Evolutionary conservation across 2,888 invertebrate species (phyloP).

Genomic region (Aricia artaxerxes): DNA sequence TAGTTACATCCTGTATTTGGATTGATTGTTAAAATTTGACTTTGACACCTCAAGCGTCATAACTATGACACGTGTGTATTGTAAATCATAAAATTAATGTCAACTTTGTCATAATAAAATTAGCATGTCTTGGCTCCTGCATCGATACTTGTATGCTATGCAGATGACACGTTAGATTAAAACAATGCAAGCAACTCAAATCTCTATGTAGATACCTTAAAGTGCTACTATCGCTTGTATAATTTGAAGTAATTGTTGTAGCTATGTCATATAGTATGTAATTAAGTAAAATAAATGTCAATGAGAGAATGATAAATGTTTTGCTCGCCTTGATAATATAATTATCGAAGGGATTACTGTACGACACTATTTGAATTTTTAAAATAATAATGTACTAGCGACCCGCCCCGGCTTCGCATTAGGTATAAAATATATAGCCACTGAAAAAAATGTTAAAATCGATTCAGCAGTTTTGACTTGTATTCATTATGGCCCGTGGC

Average conservation of each 20-base stretch:
- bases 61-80: conserved; percentile 1
- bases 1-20: too few species aligned
- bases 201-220: background rate
- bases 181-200: background rate
- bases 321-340: conserved; percentile 25
- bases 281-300: conserved; percentile 21
- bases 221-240: background rate
- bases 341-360: background rate
- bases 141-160: background rate
- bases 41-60: background rate
- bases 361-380: background rate
- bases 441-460: too few species aligned
- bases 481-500: too few species aligned
- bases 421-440: too few species aligned
- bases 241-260: background rate
- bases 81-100: conserved; percentile 26
- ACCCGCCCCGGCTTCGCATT: too few species aligned
- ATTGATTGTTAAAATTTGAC: background rate
- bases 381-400: too few species aligned
- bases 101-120: conserved; percentile 27
- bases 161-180: background rate
- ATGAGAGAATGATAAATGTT: conserved; percentile 17
- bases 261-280: background rate
- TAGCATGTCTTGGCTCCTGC: conserved; percentile 5
- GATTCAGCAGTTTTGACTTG: too few species aligned